These are phyloP conservation scores for Pantala flavescens DNA, from an alignment of 1,140 invertebrate species.

Conservation along the genomic window DNA sequence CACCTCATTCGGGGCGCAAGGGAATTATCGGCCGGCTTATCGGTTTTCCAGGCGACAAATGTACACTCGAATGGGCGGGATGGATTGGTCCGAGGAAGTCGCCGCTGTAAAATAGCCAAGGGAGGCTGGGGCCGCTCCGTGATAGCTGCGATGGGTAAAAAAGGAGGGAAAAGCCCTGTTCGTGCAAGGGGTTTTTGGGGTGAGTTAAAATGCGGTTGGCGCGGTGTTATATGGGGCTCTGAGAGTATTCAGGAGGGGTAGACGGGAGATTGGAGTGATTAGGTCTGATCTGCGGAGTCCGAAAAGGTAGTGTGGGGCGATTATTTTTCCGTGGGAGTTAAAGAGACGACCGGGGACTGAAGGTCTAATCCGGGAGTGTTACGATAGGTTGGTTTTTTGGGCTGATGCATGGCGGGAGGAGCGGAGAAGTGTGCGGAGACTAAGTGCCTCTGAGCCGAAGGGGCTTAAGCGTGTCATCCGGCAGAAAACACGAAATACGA, in stretches of 20 bases:
- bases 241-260: too few species aligned
- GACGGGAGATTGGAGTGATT: too few species aligned
- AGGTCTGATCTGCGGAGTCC: too few species aligned
- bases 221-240: too few species aligned
- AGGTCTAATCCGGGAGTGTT: background rate
- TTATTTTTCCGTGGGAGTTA: background rate
- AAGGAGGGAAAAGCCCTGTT: too few species aligned
- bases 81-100: too few species aligned
- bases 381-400: background rate
- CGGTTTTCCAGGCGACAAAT: background rate
- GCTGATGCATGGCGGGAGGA: background rate
- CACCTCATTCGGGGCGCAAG: background rate
- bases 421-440: background rate
- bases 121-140: too few species aligned
- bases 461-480: background rate
- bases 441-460: background rate
- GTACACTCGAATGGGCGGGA: background rate
- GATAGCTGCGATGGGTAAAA: too few species aligned
- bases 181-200: too few species aligned
- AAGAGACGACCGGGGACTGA: background rate
- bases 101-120: too few species aligned
- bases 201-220: too few species aligned
- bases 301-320: background rate
- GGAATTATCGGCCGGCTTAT: background rate
- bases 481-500: background rate